Evolutionary conservation across 2,113 vertebrate genomes (phyloP).

Genomic region (Typhlomys cinereus): DNA sequence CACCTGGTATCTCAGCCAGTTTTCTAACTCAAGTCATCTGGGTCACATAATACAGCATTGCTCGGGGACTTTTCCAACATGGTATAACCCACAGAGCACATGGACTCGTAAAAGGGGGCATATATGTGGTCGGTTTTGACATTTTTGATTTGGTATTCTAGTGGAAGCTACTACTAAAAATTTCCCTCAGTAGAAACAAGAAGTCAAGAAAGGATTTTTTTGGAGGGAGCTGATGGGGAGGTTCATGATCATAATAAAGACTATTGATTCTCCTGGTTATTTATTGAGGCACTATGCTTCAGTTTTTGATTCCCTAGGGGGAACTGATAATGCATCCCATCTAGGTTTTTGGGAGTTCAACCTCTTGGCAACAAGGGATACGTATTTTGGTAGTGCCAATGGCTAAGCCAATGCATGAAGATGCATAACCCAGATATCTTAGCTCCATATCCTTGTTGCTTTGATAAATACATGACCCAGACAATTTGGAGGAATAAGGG

Average conservation of each 20-base stretch:
- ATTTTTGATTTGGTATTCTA: not conserved
- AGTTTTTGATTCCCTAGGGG: not conserved
- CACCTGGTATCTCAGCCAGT: not conserved
- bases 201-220: not conserved
- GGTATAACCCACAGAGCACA: not conserved
- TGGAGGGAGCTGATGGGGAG: not conserved
- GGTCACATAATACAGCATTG: not conserved
- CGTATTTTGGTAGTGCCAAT: not conserved
- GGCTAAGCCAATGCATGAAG: not conserved
- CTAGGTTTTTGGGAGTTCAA: not conserved
- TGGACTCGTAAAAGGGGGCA: not conserved
- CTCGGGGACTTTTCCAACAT: not conserved
- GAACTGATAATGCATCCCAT: not conserved
- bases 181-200: not conserved
- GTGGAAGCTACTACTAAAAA: not conserved
- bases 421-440: not conserved
- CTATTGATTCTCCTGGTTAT: not conserved
- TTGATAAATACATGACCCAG: no score
- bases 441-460: no score
- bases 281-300: not conserved
- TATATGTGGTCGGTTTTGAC: not conserved
- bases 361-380: not conserved
- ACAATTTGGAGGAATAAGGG: no score
- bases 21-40: not conserved
- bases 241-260: not conserved